Evolutionary conservation across 2,797 vertebrate genomes (phyloP).

Genomic region (Epinephelus coioides): DNA sequence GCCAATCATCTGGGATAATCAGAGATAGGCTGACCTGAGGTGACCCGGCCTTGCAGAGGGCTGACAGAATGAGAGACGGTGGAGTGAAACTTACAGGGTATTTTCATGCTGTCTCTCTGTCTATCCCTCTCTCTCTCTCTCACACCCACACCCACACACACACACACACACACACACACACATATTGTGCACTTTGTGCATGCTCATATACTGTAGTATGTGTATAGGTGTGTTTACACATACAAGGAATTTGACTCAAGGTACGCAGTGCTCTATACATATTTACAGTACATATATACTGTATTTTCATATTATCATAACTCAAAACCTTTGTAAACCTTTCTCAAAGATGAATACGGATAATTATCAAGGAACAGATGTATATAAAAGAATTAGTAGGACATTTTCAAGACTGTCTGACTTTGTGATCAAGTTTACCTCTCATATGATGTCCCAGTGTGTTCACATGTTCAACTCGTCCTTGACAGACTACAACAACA

Average conservation of each 20-base stretch:
- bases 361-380: background rate
- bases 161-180: conserved; percentile 9
- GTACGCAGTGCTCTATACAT: too few species aligned
- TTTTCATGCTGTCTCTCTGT: conserved; percentile 50
- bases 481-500: conserved; percentile 30
- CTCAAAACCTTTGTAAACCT: background rate
- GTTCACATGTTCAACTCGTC: conserved; percentile 25
- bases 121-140: background rate
- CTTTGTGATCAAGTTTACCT: background rate
- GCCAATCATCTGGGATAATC: conserved; percentile 84
- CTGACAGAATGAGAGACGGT: conserved; percentile 61
- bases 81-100: conserved; percentile 67
- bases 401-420: background rate
- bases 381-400: background rate
- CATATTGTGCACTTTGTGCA: conserved; percentile 10
- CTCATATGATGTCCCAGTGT: background rate
- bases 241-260: background rate
- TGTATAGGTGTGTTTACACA: background rate
- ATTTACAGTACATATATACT: too few species aligned
- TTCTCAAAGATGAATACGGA: background rate
- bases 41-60: conserved; percentile 71
- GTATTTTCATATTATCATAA: too few species aligned
- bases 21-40: conserved; percentile 73
- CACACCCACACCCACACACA: too few species aligned
- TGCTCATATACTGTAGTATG: background rate